phyloP scores from a whole-genome alignment of 1,140 invertebrate species.

The Camponotus floridanus region DNA sequence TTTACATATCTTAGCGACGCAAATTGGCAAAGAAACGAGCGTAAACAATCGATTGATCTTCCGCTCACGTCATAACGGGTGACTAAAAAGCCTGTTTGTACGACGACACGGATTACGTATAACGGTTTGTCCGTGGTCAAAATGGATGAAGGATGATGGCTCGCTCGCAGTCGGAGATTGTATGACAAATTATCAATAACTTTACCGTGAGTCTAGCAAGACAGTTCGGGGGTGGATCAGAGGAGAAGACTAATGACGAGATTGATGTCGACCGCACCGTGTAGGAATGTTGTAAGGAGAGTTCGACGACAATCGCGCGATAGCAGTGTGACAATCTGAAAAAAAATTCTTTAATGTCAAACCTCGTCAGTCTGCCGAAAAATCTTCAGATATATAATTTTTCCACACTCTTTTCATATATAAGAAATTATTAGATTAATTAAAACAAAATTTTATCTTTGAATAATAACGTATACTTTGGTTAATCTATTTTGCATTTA shows the following conservation, averaged over 20 bases:
- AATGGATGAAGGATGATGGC: conserved; percentile 70
- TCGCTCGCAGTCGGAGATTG: conserved; percentile 68
- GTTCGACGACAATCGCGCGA: conserved; percentile 61
- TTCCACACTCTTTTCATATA: not conserved
- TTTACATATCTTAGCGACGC: conserved; percentile 2
- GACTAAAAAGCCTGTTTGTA: conserved; percentile 55
- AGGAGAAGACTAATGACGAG: conserved; percentile 81
- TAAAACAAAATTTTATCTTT: not conserved
- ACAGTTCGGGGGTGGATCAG: conserved; percentile 71
- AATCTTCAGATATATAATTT: not conserved
- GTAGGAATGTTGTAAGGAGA: conserved; percentile 72
- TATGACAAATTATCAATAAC: conserved; percentile 80
- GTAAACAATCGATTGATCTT: conserved; percentile 61
- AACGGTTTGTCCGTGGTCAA: conserved; percentile 52
- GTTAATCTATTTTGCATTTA: not conserved
- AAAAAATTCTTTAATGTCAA: conserved; percentile 68
- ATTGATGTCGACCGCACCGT: conserved; percentile 71
- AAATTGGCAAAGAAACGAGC: conserved; percentile 15
- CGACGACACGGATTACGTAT: conserved; percentile 63
- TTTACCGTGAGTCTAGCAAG: conserved; percentile 71
- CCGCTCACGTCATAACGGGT: conserved; percentile 33
- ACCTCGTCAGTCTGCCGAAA: conserved; percentile 2
- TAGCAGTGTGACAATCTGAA: conserved; percentile 63
- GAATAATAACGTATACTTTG: not conserved
- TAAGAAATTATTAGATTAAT: not conserved